A percentile compares a stretch with the other conserved stretches of the same genome.
Conservation (phyloP, 2,113 vertebrate species). For the Stegastes partitus region DNA sequence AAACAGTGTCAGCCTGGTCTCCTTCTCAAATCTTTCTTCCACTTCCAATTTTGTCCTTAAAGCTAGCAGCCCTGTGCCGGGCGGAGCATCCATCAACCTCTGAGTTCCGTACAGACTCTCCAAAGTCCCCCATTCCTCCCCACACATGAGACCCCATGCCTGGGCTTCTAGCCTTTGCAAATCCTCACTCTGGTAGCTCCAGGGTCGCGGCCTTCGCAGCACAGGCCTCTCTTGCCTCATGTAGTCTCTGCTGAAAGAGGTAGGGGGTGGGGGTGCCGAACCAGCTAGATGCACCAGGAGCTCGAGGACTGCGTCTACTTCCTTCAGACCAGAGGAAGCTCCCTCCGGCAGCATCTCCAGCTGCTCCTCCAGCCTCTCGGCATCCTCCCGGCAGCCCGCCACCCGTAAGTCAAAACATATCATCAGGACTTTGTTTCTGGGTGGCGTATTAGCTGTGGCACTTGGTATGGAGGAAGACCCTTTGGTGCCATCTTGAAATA, state of each 20-base stretch:
- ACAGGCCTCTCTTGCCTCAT: slow-evolving; percentile 88
- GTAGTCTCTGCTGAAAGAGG: slow-evolving; percentile 88
- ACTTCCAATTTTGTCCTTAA: slow-evolving; percentile 77
- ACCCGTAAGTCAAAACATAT: slow-evolving; percentile 94
- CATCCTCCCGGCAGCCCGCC: slow-evolving; percentile 88
- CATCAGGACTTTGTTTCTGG: slow-evolving; percentile 94
- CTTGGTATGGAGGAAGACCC: neutral
- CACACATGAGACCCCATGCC: slow-evolving; percentile 86
- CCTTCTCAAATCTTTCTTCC: slow-evolving; percentile 91
- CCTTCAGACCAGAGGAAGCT: slow-evolving; percentile 74
- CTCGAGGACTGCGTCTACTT: slow-evolving; percentile 88
- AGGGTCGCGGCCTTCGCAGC: slow-evolving; percentile 85
- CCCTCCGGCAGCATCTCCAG: slow-evolving; percentile 84
- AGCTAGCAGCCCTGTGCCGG: slow-evolving; percentile 89
- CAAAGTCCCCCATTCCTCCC: slow-evolving; percentile 86
- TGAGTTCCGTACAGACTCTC: slow-evolving; percentile 84
- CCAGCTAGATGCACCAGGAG: slow-evolving; percentile 93
- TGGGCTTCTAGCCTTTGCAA: slow-evolving; percentile 89
- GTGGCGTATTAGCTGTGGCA: slow-evolving; percentile 79
- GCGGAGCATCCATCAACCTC: slow-evolving; percentile 90
- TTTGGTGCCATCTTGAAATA: slow-evolving; percentile 88
- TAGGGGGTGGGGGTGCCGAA: slow-evolving; percentile 85
- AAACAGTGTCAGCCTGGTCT: slow-evolving; percentile 92
- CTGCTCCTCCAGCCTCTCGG: slow-evolving; percentile 91
- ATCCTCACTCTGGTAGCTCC: slow-evolving; percentile 90